Percentiles rank a stretch among this genome's conserved stretches.
These are phyloP conservation scores for Panthera leo DNA, from an alignment of 2,113 vertebrate species.

Conservation along the genomic window DNA sequence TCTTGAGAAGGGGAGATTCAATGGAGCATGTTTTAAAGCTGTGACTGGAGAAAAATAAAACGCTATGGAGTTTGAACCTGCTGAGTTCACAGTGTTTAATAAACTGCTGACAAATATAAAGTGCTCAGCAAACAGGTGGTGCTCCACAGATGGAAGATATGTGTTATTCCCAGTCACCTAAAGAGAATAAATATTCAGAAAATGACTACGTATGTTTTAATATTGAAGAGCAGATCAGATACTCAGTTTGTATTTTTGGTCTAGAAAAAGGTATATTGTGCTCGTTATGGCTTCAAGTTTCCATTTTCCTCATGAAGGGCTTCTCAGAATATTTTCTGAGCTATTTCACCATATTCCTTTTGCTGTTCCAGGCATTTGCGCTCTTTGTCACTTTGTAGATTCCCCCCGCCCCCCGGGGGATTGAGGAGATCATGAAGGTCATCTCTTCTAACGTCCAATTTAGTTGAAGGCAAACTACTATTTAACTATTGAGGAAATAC, in stretches of 20 bases:
- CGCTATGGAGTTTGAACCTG: neutral
- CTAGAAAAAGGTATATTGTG: neutral
- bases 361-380: neutral
- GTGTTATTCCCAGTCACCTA: neutral
- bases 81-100: neutral
- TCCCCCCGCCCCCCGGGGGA: rapidly evolving
- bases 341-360: neutral
- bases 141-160: neutral
- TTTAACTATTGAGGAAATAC: neutral
- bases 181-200: neutral
- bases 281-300: neutral
- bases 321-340: neutral
- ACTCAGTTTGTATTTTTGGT: neutral
- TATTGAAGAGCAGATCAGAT: neutral
- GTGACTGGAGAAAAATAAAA: neutral
- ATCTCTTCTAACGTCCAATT: neutral
- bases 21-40: neutral
- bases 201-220: neutral
- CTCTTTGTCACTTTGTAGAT: neutral
- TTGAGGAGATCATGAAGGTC: neutral
- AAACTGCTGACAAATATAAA: neutral
- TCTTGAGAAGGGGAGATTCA: neutral
- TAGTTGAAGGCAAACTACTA: conserved; percentile 9
- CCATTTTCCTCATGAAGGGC: neutral
- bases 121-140: neutral